These are phyloP conservation scores for Arizona elegans DNA, from an alignment of 2,113 vertebrate species.

Conservation along the genomic window DNA sequence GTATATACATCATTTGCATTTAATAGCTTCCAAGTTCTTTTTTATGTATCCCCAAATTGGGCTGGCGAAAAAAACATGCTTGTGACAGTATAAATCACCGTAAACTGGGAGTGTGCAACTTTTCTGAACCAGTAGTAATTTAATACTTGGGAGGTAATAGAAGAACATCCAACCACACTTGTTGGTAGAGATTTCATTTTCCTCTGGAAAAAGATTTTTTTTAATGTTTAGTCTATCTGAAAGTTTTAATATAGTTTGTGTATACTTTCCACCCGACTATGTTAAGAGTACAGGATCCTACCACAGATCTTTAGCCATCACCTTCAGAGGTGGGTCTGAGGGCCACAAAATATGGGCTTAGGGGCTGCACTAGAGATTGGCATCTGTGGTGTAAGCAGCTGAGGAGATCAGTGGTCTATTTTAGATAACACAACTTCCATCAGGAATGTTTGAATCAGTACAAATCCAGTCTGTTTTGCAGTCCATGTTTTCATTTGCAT, in stretches of 20 bases:
- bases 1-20: background rate
- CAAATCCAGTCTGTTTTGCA: background rate
- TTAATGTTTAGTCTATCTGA: background rate
- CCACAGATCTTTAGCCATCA: background rate
- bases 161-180: background rate
- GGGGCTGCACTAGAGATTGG: background rate
- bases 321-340: background rate
- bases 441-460: background rate
- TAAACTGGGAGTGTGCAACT: background rate
- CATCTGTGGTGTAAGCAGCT: background rate
- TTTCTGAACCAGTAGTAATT: background rate
- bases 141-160: background rate
- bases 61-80: background rate
- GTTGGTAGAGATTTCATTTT: background rate
- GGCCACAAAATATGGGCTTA: background rate
- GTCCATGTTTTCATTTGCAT: background rate
- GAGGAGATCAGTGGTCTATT: background rate
- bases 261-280: background rate
- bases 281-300: background rate
- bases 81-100: background rate
- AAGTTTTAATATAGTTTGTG: background rate
- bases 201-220: background rate
- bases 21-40: background rate
- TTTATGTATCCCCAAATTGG: background rate
- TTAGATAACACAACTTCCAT: background rate